A percentile compares a stretch with the other conserved stretches of the same genome.
Evolutionary conservation across 2,797 vertebrate species (phyloP).

Genomic region (Spheniscus humboldti): DNA sequence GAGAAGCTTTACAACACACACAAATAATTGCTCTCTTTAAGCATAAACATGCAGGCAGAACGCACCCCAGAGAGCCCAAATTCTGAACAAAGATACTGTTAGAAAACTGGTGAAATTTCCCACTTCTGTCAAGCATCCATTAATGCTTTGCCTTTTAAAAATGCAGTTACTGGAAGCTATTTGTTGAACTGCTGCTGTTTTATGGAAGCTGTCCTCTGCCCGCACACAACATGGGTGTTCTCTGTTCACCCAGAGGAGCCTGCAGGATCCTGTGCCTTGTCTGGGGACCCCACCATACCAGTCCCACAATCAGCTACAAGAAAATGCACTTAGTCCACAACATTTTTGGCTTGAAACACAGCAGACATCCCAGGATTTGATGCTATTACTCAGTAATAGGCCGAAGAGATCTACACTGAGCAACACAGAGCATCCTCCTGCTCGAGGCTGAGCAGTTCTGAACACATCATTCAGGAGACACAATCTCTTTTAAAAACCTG

Average conservation of each 20-base stretch:
- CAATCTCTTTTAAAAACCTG: not conserved
- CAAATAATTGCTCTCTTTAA: constrained; percentile 35
- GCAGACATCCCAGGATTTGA: not conserved
- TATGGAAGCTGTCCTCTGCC: not conserved
- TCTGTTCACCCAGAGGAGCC: not conserved
- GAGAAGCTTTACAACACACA: not conserved
- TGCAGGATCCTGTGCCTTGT: not conserved
- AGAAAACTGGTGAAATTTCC: not conserved
- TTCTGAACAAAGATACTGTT: not conserved
- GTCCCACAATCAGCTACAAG: not conserved
- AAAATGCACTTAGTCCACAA: not conserved
- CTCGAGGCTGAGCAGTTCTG: not conserved
- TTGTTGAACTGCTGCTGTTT: not conserved
- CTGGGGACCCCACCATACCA: not conserved
- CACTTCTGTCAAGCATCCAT: not conserved
- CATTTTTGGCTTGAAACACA: not conserved
- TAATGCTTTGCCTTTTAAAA: not conserved
- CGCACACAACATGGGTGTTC: not conserved
- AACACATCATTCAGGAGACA: not conserved
- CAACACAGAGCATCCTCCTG: not conserved
- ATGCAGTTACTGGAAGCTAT: not conserved
- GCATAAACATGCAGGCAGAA: not conserved
- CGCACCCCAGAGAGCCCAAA: not conserved
- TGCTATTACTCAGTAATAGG: not conserved
- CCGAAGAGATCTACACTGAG: not conserved